phyloP scores from a whole-genome alignment of 2,888 invertebrate species.

The Andrena flavipes region DNA sequence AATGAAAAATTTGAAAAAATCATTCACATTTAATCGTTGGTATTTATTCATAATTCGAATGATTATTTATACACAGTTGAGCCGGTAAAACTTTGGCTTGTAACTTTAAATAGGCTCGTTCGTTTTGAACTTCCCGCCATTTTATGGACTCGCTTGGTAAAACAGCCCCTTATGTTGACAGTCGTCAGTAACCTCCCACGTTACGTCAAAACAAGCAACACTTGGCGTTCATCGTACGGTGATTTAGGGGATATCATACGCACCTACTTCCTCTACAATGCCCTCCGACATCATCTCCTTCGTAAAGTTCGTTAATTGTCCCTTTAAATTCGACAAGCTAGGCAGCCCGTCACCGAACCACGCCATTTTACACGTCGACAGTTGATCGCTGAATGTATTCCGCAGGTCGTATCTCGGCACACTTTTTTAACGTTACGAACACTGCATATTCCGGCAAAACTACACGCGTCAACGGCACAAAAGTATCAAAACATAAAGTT shows the following conservation, averaged over 20 bases:
- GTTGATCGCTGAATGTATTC: slow-evolving; percentile 27
- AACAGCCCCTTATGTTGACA: slow-evolving; percentile 81
- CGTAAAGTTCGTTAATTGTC: slow-evolving; percentile 95
- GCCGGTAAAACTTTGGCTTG: no score
- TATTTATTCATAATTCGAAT: not conserved
- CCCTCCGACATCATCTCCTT: slow-evolving; percentile 94
- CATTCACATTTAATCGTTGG: not conserved
- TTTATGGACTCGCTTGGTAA: slow-evolving; percentile 72
- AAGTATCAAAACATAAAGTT: slow-evolving; percentile 67
- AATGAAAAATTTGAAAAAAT: not conserved
- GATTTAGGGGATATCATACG: slow-evolving; percentile 43
- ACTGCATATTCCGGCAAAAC: slow-evolving; percentile 54
- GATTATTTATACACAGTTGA: not conserved
- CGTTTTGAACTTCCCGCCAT: slow-evolving; percentile 53
- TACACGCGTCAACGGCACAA: slow-evolving; percentile 47
- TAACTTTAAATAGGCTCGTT: not conserved
- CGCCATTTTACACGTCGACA: slow-evolving; percentile 83
- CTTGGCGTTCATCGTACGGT: slow-evolving; percentile 8
- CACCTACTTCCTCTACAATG: slow-evolving; percentile 88
- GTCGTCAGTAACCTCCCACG: slow-evolving; percentile 73
- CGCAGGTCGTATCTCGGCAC: slow-evolving; percentile 46
- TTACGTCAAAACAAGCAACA: not conserved
- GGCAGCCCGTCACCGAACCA: slow-evolving; percentile 83
- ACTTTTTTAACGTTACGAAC: slow-evolving; percentile 30
- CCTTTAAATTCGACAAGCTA: slow-evolving; percentile 89